Evolutionary conservation across 2,888 invertebrate genomes (phyloP).

Genomic region (Malachius bipustulatus): DNA sequence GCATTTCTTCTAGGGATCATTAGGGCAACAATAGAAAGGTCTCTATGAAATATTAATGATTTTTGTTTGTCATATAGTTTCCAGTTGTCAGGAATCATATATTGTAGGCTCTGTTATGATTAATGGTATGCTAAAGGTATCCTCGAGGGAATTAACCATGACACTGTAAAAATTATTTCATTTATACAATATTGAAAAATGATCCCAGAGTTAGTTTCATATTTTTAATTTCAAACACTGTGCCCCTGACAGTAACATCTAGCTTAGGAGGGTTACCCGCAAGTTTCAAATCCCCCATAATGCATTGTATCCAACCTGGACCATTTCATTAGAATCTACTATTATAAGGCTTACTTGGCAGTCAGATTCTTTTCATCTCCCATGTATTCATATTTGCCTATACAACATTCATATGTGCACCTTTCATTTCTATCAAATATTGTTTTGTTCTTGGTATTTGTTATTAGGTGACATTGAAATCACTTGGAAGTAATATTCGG

Average conservation of each 20-base stretch:
- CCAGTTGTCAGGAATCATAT: conserved; percentile 35
- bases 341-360: conserved; percentile 28
- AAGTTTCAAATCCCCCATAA: no score
- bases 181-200: conserved; percentile 29
- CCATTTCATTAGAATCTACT: conserved; percentile 28
- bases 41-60: conserved; percentile 44
- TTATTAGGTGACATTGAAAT: no score
- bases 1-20: conserved; percentile 27
- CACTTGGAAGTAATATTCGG: no score
- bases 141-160: conserved; percentile 35
- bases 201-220: conserved; percentile 23
- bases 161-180: conserved; percentile 27
- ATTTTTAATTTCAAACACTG: conserved; percentile 18
- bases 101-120: conserved; percentile 37
- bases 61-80: conserved; percentile 35
- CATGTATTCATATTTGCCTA: no score
- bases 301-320: conserved; percentile 19
- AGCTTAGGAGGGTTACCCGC: no score
- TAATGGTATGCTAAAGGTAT: conserved; percentile 33
- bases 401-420: no score
- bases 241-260: no score
- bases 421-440: no score
- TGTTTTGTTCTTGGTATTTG: no score
- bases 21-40: conserved; percentile 31
- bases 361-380: conserved; percentile 32